Evolutionary conservation across 2,797 vertebrate species (phyloP), one percentile per base, ranked within the genome.

Genomic region (Vultur gryphus): DNA sequence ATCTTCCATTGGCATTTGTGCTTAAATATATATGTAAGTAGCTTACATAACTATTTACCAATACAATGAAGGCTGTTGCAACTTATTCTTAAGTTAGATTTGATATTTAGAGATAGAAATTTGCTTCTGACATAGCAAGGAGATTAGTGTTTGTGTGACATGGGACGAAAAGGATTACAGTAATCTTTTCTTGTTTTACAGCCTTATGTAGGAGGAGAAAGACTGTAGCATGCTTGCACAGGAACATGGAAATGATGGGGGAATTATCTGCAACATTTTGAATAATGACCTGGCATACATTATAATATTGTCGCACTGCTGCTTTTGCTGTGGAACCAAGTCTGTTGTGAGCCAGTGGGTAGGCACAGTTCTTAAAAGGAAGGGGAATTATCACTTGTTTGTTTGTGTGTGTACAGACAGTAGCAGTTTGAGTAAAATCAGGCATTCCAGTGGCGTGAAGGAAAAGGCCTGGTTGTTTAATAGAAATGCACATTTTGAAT

Each of bases 121-220:
- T 93, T 83, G 11, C 52, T 86, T 85, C 83, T 87, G 95, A 90
- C 81, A 58, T 37, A 81, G 81, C n/a, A 62, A 87, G 65, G 87
- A 95, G 89, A 96, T 97, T 92, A 72, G 28, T 64, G 55, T 75
- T 86, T 58, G 65, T 84, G 62, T 95, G 87, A 78, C 84, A 73
- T 4, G 35, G 76, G 85, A 95, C 90, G 67, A 90, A 95, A 88
- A 93, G 79, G 73, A 95, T 97, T 97, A 84, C 39, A 44, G 46
- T 94, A 87, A 93, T 97, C 73, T 95, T 85, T 75, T 59, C 84
- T 95, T 95, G 76, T 72, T 95, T 85, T 94, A 83, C 69, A 82
- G 76, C 39, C 76, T 85, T 86, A n/a, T 55, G 76, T 94, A 62
- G 95, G 94, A 96, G 90, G 89, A 75, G 72, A 95, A 88, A 91